Evolutionary conservation across 2,888 invertebrate genomes (phyloP).

Genomic region (Monochamus alternatus): DNA sequence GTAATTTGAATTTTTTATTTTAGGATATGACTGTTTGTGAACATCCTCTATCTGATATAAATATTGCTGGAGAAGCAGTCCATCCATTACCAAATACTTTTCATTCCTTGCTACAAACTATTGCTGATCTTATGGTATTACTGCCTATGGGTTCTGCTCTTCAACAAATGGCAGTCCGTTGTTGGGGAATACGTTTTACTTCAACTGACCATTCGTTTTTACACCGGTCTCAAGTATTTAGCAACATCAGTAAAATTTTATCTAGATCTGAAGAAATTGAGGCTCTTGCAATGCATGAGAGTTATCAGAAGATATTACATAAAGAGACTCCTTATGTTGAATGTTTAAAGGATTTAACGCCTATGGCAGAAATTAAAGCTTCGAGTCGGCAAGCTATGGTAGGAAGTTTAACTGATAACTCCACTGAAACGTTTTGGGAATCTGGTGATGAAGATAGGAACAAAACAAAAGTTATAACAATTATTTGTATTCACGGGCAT

Average conservation of each 20-base stretch:
- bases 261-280: constrained; percentile 92
- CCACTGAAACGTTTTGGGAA: constrained; percentile 99
- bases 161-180: constrained; percentile 93
- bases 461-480: constrained; percentile 88
- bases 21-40: constrained; percentile 79
- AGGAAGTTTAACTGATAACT: constrained; percentile 92
- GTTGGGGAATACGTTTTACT: constrained; percentile 93
- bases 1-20: constrained; percentile 21
- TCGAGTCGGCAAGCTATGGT: constrained; percentile 97
- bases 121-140: constrained; percentile 92
- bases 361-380: constrained; percentile 85
- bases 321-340: constrained; percentile 75
- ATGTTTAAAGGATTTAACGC: constrained; percentile 83
- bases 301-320: constrained; percentile 66
- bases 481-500: constrained; percentile 77
- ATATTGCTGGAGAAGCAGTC: constrained; percentile 81
- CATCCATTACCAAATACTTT: constrained; percentile 78
- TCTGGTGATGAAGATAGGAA: constrained; percentile 97
- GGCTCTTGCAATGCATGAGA: constrained; percentile 69
- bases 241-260: constrained; percentile 95
- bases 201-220: constrained; percentile 93
- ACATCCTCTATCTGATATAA: constrained; percentile 86
- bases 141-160: constrained; percentile 90
- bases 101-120: constrained; percentile 90
- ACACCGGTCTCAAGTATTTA: constrained; percentile 87